A percentile compares a stretch with the other conserved stretches of the same genome.
Conservation (phyloP, 2,113 vertebrate genomes). For the Ascaphus truei region DNA sequence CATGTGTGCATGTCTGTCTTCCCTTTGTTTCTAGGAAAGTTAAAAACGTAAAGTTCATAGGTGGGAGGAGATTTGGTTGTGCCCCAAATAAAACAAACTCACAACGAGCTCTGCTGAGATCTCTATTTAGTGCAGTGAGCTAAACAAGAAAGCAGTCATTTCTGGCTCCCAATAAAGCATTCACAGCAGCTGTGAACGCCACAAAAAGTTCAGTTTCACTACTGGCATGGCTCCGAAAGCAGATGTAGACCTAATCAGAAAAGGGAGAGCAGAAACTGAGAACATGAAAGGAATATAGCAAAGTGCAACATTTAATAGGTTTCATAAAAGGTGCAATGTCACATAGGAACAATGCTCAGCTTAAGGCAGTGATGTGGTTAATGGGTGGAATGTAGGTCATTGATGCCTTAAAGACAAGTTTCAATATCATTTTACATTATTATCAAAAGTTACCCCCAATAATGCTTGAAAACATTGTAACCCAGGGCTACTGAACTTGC, state of each 20-base stretch:
- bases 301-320: background rate
- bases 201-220: conserved; percentile 16
- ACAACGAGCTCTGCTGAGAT: background rate
- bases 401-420: no score
- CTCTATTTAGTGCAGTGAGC: conserved; percentile 16
- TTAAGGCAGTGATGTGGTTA: no score
- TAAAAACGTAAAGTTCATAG: conserved; percentile 21
- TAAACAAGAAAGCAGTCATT: conserved; percentile 13
- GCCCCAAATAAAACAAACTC: background rate
- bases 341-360: no score
- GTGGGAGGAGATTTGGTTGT: conserved; percentile 5
- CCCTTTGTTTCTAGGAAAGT: conserved; percentile 10
- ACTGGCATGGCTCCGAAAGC: background rate
- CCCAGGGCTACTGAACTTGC: no score
- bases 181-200: conserved; percentile 23
- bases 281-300: conserved; percentile 15
- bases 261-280: conserved; percentile 14
- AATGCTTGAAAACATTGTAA: no score
- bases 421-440: no score
- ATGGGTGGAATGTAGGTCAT: no score
- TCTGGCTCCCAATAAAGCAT: background rate
- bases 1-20: conserved; percentile 9
- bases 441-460: no score
- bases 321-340: no score
- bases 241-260: conserved; percentile 16